Base-by-base conservation (phyloP, 2,888 invertebrate species). In the Dorcus hopei region DNA sequence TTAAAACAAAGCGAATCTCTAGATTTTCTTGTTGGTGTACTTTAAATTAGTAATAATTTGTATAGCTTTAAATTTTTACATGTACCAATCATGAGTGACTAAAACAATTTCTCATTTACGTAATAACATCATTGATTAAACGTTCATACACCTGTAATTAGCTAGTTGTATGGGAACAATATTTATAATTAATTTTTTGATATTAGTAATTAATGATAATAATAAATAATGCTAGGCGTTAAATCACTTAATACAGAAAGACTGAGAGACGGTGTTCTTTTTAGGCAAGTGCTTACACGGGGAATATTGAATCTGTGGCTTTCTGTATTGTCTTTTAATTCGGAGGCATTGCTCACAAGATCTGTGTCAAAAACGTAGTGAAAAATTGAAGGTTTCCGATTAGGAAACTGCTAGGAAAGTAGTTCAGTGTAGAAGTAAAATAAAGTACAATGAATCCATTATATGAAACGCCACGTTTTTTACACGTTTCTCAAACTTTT, bases 131-230 rank as follows among this genome's bases (percentile, higher is more conserved):
- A 19, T 11, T 45, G 23, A 14, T 45, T 11, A 45, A 45, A 11
- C 4, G 45, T 45, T 45, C 45, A 45, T 45, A 45, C 23, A 6
- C 16, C 9, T 39, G 38, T 51, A 38, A 16, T 26, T 52, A 52
- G 52, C 52, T 52, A 52, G 52, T 52, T 52, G 33, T 52, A 52
- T 52, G 52, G 52, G 52, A 52, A 52, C 52, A 52, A 52, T 40
- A 52, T 52, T 42, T 52, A 52, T 19, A 52, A 45, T 11, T 45
- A 23, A 19, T 45, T 45, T 45, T 45, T 45, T 33, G 26, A 33
- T 33, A 33, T 33, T 33, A 33, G 7, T 33, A 33, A 33, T 19
- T 33, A 33, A 33, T 33, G 26, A 33, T 33, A 33, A 33, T 33
- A 33, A 14, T 14, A 14, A 14, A 33, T 33, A 33, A 33, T 33